Percentiles rank a stretch among this genome's conserved stretches.
Evolutionary conservation across 2,888 invertebrate genomes (phyloP).

Genomic region (Apamea sordens): DNA sequence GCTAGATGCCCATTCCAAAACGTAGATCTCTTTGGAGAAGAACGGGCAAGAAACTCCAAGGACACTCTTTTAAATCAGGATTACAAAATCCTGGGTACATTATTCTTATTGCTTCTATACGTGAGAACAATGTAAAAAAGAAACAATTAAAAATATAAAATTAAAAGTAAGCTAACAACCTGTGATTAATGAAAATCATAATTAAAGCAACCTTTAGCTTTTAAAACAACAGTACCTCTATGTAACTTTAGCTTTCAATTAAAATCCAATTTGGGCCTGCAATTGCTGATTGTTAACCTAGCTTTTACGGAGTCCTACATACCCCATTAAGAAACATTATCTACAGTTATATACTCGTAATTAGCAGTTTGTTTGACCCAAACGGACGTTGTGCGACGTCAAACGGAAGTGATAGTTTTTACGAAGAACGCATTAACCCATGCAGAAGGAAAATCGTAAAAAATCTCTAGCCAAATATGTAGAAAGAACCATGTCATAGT

Average conservation of each 20-base stretch:
- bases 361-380: conserved; percentile 7
- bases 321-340: conserved; percentile 31
- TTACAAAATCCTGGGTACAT: no score
- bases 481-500: conserved; percentile 16
- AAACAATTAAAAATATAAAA: no score
- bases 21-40: no score
- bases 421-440: conserved; percentile 51
- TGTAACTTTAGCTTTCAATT: conserved; percentile 3
- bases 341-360: conserved; percentile 28
- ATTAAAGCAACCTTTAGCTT: conserved; percentile 1
- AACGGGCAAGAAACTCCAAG: no score
- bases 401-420: conserved; percentile 60
- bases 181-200: conserved; percentile 4
- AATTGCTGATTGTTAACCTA: conserved; percentile 15
- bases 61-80: no score
- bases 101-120: no score
- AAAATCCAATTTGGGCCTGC: conserved; percentile 18
- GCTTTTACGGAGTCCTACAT: conserved; percentile 36
- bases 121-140: no score
- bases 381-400: conserved; percentile 25
- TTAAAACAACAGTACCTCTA: conserved; percentile 5
- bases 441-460: conserved; percentile 48
- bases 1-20: no score
- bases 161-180: no score
- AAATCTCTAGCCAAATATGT: conserved; percentile 15